These are phyloP conservation scores for Peromyscus nudipes DNA, from an alignment of 2,797 vertebrate species.

Conservation along the genomic window DNA sequence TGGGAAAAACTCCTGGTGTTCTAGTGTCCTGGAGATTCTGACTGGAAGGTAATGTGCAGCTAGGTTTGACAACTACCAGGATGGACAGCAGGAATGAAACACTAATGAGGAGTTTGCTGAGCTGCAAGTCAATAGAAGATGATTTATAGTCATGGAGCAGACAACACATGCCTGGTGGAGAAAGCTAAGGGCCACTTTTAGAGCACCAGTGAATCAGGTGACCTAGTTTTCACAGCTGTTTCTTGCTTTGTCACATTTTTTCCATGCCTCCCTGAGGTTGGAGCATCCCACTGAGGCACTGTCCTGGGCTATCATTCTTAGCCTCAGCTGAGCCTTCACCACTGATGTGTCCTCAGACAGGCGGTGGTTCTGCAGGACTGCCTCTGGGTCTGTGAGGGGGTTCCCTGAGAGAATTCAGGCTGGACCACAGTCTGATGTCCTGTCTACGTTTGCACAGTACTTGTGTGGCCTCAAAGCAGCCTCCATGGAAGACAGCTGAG, in stretches of 20 bases:
- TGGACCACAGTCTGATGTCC: accelerated
- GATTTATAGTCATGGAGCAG: background rate
- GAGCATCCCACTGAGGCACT: accelerated
- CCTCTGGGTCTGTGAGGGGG: background rate
- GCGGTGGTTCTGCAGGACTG: background rate
- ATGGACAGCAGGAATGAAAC: background rate
- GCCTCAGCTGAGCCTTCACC: too few species aligned
- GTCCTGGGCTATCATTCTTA: background rate
- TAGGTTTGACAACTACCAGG: background rate
- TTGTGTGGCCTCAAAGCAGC: background rate
- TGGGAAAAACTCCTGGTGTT: background rate
- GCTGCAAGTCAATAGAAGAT: background rate
- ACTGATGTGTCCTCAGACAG: background rate
- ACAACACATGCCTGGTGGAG: accelerated
- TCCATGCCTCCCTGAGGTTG: background rate
- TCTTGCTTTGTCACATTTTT: background rate
- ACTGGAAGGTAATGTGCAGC: background rate
- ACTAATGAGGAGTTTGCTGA: background rate
- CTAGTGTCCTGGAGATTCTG: background rate
- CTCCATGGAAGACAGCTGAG: background rate
- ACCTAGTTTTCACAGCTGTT: conserved; percentile 9
- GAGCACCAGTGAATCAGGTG: background rate
- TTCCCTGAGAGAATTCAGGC: background rate
- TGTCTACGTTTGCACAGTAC: background rate
- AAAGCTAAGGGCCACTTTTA: background rate